Base-by-base conservation (phyloP, 2,797 vertebrate genomes). In the Oreonectes daqikongensis region DNA sequence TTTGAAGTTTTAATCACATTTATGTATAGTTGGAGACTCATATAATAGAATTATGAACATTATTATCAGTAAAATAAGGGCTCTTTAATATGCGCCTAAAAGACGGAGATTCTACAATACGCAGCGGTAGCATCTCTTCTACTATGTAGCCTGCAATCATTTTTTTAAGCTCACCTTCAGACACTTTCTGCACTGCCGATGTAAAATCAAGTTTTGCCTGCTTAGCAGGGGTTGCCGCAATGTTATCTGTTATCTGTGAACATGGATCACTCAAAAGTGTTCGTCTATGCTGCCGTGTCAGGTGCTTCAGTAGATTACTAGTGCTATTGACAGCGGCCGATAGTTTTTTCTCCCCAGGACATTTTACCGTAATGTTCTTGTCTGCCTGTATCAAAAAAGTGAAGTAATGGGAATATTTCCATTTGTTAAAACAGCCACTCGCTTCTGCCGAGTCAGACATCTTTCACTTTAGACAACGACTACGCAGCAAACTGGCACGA, bases 201-300 rank as follows among this genome's bases (percentile, higher is more conserved):
- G 30, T 38, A 64, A 64, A 64, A 40, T 40, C 32, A 22, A 64
- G 60, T 14, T 64, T 64, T 22, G 57, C 57, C 28, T 60, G 57
- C 57, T 60, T 60, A 28, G 12, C 57, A 60, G 15, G 46, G 17
- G 46, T 48, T n/a, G 46, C 17, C 17, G 46, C 46, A n/a, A 1
- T 48, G 46, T n/a, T n/a, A 48, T 48, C 1, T 48, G 46, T 44
- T n/a, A n/a, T 5, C 1, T 17, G n/a, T n/a, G 46, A 6, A n/a
- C 46, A 48, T 18, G 46, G 46, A 48, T 48, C 46, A 48, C 46
- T 48, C 4, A n/a, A n/a, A 48, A 48, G 46, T 48, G 46, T 48
- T 48, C 2, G 46, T 48, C 46, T 18, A n/a, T 48, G 46, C 7
- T n/a, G 46, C 18, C 46, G n/a, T 7, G 46, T 48, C 46, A 48